phyloP scores from a whole-genome alignment of 2,888 invertebrate species.

The Philopedon plagiatum region DNA sequence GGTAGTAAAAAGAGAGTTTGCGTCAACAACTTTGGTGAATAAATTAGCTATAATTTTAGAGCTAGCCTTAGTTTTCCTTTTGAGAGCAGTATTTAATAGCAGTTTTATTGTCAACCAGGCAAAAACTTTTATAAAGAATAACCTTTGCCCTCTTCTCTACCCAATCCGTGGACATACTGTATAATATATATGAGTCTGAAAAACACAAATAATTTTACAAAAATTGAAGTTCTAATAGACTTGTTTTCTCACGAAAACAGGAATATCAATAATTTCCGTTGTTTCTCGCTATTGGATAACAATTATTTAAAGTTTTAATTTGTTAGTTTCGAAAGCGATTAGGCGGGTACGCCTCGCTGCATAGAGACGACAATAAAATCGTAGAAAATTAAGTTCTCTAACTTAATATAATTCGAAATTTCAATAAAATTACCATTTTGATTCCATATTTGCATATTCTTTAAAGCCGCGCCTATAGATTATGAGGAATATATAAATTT shows the following conservation, averaged over 20 bases:
- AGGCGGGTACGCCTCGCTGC: constrained; percentile 14
- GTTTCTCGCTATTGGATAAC: constrained; percentile 27
- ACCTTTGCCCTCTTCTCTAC: too few species aligned
- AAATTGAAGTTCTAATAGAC: constrained; percentile 39
- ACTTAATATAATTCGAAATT: constrained; percentile 41
- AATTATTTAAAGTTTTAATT: constrained; percentile 28
- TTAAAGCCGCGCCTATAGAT: constrained; percentile 42
- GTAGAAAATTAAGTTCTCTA: constrained; percentile 41
- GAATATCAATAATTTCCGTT: constrained; percentile 29
- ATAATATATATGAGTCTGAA: too few species aligned
- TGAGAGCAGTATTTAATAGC: too few species aligned
- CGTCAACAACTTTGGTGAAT: too few species aligned
- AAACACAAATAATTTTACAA: neutral
- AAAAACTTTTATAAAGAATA: too few species aligned
- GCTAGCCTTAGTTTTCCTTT: too few species aligned
- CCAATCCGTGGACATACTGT: too few species aligned
- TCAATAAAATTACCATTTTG: constrained; percentile 49
- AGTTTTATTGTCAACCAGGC: too few species aligned
- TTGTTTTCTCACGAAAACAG: constrained; percentile 17
- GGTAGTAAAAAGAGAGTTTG: neutral
- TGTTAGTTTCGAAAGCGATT: constrained; percentile 31
- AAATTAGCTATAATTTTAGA: too few species aligned
- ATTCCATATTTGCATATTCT: constrained; percentile 47
- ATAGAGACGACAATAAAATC: constrained; percentile 39
- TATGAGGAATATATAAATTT: constrained; percentile 38